Conservation (phyloP, 1,140 invertebrate genomes). For the Leptinotarsa defecta region DNA sequence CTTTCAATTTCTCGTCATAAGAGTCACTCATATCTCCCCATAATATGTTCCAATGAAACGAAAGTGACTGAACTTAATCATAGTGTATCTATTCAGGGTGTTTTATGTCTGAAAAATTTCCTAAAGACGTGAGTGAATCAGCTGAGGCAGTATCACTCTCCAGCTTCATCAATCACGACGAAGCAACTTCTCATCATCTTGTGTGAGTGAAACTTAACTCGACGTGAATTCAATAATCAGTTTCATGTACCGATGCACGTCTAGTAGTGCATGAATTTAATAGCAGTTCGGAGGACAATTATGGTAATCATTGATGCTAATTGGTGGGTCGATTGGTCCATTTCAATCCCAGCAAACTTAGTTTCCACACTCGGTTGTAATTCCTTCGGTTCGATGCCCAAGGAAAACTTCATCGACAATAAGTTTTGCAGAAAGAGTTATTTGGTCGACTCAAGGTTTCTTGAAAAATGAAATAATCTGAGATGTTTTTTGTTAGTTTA, state of each 20-base stretch:
- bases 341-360: background rate
- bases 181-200: background rate
- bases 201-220: background rate
- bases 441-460: too few relatives aligned
- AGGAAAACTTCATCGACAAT: background rate
- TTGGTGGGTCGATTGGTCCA: constrained; percentile 13
- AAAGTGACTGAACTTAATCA: too few relatives aligned
- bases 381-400: background rate
- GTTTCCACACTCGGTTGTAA: background rate
- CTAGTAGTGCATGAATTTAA: constrained; percentile 29
- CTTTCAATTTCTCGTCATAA: too few relatives aligned
- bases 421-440: too few relatives aligned
- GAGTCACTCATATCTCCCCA: too few relatives aligned
- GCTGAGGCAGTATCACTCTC: too few relatives aligned
- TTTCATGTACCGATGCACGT: constrained; percentile 26
- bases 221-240: constrained; percentile 28
- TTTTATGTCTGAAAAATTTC: too few relatives aligned
- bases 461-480: too few relatives aligned
- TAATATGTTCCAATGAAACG: too few relatives aligned
- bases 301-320: constrained; percentile 25
- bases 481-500: too few relatives aligned
- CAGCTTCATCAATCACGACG: background rate
- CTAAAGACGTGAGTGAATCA: too few relatives aligned
- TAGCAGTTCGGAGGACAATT: constrained; percentile 28
- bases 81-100: too few relatives aligned